Evolutionary conservation across 2,113 vertebrate genomes (phyloP).

Genomic region (Lophura nycthemera): DNA sequence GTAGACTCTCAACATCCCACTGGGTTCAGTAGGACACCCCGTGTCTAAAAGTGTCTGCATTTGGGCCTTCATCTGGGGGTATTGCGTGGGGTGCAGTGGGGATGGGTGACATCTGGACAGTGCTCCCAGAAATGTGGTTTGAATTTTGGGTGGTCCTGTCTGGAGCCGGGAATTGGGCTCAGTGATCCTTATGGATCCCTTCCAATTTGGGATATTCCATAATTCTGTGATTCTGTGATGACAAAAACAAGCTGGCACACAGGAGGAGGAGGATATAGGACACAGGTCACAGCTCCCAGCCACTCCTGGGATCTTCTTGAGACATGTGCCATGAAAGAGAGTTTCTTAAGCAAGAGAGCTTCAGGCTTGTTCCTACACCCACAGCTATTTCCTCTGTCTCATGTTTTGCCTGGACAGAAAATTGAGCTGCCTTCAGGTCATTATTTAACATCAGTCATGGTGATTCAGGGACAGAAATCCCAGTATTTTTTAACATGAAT

Average conservation of each 20-base stretch:
- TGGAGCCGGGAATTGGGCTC: not conserved
- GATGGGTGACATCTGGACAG: not conserved
- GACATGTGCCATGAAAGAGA: not conserved
- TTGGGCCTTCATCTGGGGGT: not conserved
- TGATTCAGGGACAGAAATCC: constrained; percentile 37
- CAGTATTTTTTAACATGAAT: not conserved
- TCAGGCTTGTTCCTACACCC: not conserved
- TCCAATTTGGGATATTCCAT: not conserved
- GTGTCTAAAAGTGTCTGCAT: not conserved
- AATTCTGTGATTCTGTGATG: not conserved
- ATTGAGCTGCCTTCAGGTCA: constrained; percentile 11
- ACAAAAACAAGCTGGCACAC: not conserved
- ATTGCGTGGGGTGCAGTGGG: not conserved
- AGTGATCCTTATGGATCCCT: not conserved
- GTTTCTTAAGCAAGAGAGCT: not conserved
- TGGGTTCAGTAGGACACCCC: not conserved
- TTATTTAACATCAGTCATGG: constrained; percentile 25
- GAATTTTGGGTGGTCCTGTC: not conserved
- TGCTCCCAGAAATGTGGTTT: not conserved
- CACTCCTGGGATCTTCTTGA: not conserved
- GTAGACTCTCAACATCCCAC: not conserved
- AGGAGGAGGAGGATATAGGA: not conserved
- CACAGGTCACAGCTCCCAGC: not conserved
- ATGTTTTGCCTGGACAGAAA: not conserved
- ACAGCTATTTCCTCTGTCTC: not conserved